Evolutionary conservation across 2,113 vertebrate species (phyloP).

Genomic region (Lucifuga dentata): DNA sequence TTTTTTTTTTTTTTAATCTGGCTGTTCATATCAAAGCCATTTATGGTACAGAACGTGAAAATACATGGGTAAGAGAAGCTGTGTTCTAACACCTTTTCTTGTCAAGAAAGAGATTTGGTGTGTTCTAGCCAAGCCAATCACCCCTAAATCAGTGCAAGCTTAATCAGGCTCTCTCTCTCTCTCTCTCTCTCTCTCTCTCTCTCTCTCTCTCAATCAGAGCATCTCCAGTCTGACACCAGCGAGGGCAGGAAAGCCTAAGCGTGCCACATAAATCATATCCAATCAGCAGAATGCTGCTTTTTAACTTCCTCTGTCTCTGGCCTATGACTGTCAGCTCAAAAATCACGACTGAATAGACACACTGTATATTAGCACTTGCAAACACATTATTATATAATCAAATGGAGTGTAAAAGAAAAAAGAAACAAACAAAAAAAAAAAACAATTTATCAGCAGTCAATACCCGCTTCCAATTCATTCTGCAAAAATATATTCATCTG

Average conservation of each 20-base stretch:
- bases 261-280: slow-evolving; percentile 44
- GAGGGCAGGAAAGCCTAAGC: slow-evolving; percentile 9
- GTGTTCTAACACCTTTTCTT: slow-evolving; percentile 11
- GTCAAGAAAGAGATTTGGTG: slow-evolving; percentile 18
- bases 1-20: neutral
- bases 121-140: slow-evolving; percentile 29
- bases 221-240: slow-evolving; percentile 13
- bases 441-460: too few species aligned
- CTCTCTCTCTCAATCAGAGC: slow-evolving; percentile 22
- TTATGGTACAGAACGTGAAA: neutral
- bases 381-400: neutral
- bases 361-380: neutral
- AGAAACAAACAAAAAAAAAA: neutral
- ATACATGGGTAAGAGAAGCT: neutral
- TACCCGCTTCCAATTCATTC: too few species aligned
- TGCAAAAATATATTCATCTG: too few species aligned
- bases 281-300: slow-evolving; percentile 23
- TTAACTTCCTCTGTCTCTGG: slow-evolving; percentile 8
- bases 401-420: neutral
- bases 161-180: too few species aligned
- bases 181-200: slow-evolving; percentile 15
- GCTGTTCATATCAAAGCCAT: neutral
- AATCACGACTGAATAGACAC: too few species aligned
- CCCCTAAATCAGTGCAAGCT: slow-evolving; percentile 65
- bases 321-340: too few species aligned